Percentiles rank a stretch among this genome's conserved stretches.
Evolutionary conservation across 2,888 invertebrate genomes (phyloP).

Genomic region (Calephelis perditalis): DNA sequence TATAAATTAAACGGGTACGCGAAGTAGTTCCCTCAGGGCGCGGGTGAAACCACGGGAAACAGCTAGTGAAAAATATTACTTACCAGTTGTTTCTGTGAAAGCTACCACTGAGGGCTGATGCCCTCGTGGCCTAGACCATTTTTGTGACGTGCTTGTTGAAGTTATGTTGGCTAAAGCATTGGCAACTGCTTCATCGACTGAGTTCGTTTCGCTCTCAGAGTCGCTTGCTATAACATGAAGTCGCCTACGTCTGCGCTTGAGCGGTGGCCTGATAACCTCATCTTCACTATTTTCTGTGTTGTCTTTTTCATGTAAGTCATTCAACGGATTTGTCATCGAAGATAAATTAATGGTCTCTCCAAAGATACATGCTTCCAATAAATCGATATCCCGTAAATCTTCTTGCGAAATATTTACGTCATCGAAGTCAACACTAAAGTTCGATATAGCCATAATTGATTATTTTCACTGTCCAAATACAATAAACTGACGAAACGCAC

Average conservation of each 20-base stretch:
- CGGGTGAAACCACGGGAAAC: constrained; percentile 6
- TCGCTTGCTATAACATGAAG: constrained; percentile 1
- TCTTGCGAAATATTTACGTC: constrained; percentile 10
- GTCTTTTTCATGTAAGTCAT: constrained; percentile 6
- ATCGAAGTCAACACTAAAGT: constrained; percentile 6
- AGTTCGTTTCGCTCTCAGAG: background rate
- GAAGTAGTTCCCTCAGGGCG: constrained; percentile 1
- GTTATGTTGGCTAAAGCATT: constrained; percentile 6
- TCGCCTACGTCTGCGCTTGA: constrained; percentile 5
- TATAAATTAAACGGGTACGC: background rate
- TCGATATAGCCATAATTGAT: constrained; percentile 2
- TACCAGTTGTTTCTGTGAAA: constrained; percentile 1
- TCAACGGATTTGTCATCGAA: constrained; percentile 6
- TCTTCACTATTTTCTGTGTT: constrained; percentile 6
- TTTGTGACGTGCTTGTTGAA: constrained; percentile 5
- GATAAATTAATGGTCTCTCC: constrained; percentile 8
- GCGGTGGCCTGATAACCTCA: constrained; percentile 6
- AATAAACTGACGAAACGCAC: constrained; percentile 3
- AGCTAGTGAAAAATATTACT: constrained; percentile 3
- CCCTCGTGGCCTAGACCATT: background rate
- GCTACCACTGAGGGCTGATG: background rate
- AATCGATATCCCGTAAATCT: constrained; percentile 15
- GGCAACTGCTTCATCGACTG: constrained; percentile 5
- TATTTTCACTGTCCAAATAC: constrained; percentile 8
- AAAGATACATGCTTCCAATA: constrained; percentile 13